These are phyloP conservation scores for Amiota communis DNA, from an alignment of 2,888 invertebrate species.

Conservation along the genomic window DNA sequence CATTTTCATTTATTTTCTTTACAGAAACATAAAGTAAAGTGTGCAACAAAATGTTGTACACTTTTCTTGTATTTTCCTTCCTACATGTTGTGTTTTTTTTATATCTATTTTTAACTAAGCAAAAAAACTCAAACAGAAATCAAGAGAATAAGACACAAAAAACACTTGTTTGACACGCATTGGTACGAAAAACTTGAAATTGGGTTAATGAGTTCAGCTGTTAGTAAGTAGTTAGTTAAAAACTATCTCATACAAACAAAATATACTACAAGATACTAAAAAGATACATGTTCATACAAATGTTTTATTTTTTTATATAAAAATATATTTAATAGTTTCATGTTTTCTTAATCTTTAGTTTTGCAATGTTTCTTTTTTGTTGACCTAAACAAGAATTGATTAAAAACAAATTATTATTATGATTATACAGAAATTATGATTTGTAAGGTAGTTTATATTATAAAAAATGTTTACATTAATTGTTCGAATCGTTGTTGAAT, in stretches of 20 bases:
- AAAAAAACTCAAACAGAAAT: background rate
- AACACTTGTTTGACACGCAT: conserved; percentile 52
- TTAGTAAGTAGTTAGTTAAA: background rate
- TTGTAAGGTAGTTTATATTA: no score
- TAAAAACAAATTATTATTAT: no score
- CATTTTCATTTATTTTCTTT: no score
- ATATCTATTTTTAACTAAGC: background rate
- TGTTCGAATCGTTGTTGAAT: no score
- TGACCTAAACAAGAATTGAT: no score
- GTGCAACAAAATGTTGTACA: conserved; percentile 3
- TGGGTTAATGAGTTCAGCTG: conserved; percentile 64
- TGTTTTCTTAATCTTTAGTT: no score
- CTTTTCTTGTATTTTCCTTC: background rate
- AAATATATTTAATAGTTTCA: no score
- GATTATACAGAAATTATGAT: no score
- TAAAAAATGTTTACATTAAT: no score
- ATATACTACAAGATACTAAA: no score
- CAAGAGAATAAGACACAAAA: conserved; percentile 42
- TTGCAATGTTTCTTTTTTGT: no score
- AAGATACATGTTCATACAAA: conserved; percentile 20
- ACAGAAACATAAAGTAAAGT: background rate
- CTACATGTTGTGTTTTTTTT: background rate
- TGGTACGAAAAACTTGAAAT: conserved; percentile 47
- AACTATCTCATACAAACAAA: conserved; percentile 30
- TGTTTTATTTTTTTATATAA: no score